Percentiles rank a stretch among this genome's conserved stretches.
Conservation (phyloP, 2,888 invertebrate species). For the Venusia cambrica region DNA sequence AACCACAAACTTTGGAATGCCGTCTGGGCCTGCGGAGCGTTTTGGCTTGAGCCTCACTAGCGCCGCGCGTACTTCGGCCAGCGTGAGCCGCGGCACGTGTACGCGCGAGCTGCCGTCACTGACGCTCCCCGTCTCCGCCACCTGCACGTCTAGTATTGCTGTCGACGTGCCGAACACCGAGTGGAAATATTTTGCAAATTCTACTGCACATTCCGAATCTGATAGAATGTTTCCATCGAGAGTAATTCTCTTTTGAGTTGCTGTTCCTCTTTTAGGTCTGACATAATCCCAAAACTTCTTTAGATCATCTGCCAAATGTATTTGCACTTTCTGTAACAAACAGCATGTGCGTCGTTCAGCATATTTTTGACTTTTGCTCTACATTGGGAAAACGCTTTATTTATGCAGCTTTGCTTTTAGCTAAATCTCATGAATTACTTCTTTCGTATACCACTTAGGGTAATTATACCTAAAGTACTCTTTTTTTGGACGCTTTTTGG, state of each 20-base stretch:
- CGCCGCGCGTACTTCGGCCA: no score
- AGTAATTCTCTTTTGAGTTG: neutral
- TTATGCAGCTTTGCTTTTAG: slow-evolving; percentile 1
- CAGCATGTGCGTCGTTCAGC: neutral
- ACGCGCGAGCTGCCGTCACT: no score
- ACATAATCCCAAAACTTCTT: slow-evolving; percentile 3
- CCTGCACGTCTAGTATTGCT: no score
- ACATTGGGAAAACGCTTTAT: slow-evolving; percentile 1
- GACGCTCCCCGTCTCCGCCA: no score
- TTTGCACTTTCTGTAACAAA: neutral
- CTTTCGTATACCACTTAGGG: slow-evolving; percentile 2
- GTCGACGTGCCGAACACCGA: no score
- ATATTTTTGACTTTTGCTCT: slow-evolving; percentile 1
- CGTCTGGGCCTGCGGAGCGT: no score
- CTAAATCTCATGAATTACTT: neutral
- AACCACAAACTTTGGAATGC: no score
- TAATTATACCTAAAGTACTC: slow-evolving; percentile 1
- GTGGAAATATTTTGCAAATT: no score
- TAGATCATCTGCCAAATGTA: slow-evolving; percentile 1
- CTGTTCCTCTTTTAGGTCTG: neutral
- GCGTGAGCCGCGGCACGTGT: no score
- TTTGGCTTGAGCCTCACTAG: no score
- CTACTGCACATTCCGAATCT: no score
- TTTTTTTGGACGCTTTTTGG: neutral
- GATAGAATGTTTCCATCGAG: neutral